Conservation (phyloP, 2,797 vertebrate species). For the Sciurus vulgaris region DNA sequence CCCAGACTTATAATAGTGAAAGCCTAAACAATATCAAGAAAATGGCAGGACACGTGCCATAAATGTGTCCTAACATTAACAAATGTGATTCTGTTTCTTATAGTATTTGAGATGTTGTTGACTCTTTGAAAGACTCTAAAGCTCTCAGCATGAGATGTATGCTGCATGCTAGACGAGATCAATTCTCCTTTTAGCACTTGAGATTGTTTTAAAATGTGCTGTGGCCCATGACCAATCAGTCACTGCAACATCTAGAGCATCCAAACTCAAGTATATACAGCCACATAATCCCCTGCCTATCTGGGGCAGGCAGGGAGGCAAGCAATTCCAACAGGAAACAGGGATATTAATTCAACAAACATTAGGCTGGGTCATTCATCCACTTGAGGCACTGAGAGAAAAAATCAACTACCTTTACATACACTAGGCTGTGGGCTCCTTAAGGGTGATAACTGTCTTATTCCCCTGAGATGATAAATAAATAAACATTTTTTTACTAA, state of each 20-base stretch:
- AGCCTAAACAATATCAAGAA: slow-evolving; percentile 33
- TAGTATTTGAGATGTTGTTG: neutral
- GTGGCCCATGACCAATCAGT: neutral
- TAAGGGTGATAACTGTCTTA: neutral
- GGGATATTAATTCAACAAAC: neutral
- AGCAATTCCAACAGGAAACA: neutral
- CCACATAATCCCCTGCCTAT: neutral
- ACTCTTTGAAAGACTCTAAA: slow-evolving; percentile 43
- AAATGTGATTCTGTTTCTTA: neutral
- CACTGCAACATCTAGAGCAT: neutral
- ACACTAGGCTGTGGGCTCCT: neutral
- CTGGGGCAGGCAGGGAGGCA: neutral
- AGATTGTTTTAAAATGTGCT: neutral
- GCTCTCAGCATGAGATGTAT: neutral
- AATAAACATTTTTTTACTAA: neutral
- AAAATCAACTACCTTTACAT: neutral
- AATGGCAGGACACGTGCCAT: neutral
- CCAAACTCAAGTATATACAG: neutral
- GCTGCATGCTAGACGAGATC: neutral
- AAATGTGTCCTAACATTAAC: slow-evolving; percentile 55
- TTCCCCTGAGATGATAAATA: no score
- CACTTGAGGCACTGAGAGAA: neutral
- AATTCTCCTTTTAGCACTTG: neutral
- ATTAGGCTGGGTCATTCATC: neutral
- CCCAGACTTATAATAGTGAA: neutral